A percentile compares a stretch with the other conserved stretches of the same genome.
phyloP scores from a whole-genome alignment of 2,888 invertebrate species.

The Acanthosepion pharaonis region DNA sequence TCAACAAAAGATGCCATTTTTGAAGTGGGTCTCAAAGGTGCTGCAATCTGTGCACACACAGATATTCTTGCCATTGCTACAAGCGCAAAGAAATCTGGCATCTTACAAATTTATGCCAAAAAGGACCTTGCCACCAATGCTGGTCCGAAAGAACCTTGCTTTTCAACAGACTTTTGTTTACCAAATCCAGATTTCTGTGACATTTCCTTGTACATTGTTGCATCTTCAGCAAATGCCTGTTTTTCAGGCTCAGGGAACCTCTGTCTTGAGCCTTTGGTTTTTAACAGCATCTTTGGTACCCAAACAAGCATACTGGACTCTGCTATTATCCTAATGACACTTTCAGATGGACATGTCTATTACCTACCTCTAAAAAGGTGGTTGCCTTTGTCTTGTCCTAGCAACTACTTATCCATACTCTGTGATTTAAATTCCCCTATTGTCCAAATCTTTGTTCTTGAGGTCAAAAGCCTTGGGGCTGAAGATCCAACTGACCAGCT shows the following conservation, averaged over 20 bases:
- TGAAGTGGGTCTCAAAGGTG: background rate
- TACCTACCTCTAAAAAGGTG: background rate
- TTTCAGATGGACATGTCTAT: slow-evolving; percentile 6
- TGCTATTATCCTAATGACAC: background rate
- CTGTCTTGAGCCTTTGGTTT: background rate
- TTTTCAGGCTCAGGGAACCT: slow-evolving; percentile 21
- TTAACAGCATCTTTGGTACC: background rate
- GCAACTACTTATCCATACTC: background rate
- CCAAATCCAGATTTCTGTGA: background rate
- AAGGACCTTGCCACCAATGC: background rate
- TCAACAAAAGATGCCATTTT: background rate
- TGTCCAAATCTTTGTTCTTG: background rate
- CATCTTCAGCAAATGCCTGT: background rate
- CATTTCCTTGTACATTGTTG: background rate
- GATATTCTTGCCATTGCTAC: background rate
- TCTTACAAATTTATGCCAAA: background rate
- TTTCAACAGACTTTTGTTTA: background rate
- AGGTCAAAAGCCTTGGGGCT: background rate
- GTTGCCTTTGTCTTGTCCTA: background rate
- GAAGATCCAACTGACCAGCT: background rate
- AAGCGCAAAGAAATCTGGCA: background rate
- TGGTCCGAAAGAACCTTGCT: background rate
- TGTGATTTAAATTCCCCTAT: background rate
- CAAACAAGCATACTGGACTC: background rate
- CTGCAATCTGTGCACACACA: background rate